Percentiles rank a stretch among this genome's conserved stretches.
These are phyloP conservation scores for Nothocercus nigrocapillus DNA, from an alignment of 2,113 vertebrate genomes.

Conservation along the genomic window DNA sequence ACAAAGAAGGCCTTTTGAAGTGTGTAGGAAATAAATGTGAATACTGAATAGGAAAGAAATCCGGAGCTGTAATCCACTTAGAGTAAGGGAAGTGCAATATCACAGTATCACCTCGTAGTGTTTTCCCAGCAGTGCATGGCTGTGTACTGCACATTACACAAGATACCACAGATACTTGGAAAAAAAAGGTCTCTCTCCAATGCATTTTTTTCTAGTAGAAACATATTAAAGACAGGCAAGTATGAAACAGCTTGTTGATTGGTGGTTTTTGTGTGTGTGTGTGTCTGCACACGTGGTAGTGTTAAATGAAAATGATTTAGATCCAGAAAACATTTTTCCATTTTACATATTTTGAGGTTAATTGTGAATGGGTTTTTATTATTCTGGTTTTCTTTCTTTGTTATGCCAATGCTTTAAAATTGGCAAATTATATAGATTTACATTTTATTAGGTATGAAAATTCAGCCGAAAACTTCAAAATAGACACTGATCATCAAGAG, in stretches of 20 bases:
- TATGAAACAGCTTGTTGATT: constrained; percentile 16
- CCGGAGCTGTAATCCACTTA: background rate
- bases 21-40: background rate
- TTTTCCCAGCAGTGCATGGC: background rate
- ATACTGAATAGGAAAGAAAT: background rate
- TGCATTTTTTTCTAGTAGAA: background rate
- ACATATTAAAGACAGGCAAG: background rate
- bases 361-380: background rate
- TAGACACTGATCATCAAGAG: background rate
- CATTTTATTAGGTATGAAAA: constrained; percentile 13
- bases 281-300: background rate
- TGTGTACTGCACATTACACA: background rate
- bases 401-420: background rate
- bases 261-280: background rate
- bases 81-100: background rate
- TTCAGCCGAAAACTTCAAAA: background rate
- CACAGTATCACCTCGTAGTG: constrained; percentile 4
- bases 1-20: background rate
- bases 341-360: background rate
- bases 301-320: background rate
- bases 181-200: background rate
- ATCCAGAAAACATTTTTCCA: background rate
- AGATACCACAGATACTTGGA: background rate
- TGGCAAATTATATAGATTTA: background rate
- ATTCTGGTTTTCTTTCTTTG: background rate